phyloP scores from a whole-genome alignment of 2,113 vertebrate species.

The Cinclus cinclus region DNA sequence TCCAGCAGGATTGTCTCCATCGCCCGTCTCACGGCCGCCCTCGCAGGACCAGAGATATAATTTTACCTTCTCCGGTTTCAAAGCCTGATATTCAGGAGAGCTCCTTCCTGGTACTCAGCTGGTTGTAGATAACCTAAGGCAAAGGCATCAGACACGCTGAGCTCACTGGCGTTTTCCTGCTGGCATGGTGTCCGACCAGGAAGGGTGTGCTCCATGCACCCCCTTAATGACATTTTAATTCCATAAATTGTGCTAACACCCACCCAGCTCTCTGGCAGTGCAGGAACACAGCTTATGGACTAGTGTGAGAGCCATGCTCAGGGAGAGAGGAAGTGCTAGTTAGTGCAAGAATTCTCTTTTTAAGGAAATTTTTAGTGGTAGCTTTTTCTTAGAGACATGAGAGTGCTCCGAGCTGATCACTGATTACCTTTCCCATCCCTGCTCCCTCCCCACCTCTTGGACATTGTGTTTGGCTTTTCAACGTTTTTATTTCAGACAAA shows the following conservation, averaged over 20 bases:
- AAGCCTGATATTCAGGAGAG: background rate
- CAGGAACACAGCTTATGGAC: background rate
- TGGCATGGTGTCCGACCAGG: background rate
- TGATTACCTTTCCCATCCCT: background rate
- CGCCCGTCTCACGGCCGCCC: background rate
- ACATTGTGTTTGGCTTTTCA: background rate
- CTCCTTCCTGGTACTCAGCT: constrained; percentile 14
- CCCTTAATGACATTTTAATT: background rate
- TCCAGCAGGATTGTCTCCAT: background rate
- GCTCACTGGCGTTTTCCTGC: background rate
- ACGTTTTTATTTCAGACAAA: background rate
- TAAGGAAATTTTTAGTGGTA: background rate
- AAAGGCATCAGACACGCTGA: background rate
- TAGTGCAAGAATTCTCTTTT: background rate
- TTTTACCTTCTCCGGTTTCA: constrained; percentile 31
- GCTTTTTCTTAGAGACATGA: background rate
- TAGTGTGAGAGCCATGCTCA: background rate
- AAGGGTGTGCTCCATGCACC: background rate
- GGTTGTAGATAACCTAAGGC: background rate
- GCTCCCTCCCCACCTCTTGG: background rate
- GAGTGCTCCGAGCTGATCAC: background rate
- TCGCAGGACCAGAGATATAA: background rate
- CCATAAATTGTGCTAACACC: background rate
- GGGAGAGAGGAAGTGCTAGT: background rate
- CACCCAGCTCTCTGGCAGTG: background rate